phyloP scores from a whole-genome alignment of 2,797 vertebrate genomes.

The Agapornis canus region DNA sequence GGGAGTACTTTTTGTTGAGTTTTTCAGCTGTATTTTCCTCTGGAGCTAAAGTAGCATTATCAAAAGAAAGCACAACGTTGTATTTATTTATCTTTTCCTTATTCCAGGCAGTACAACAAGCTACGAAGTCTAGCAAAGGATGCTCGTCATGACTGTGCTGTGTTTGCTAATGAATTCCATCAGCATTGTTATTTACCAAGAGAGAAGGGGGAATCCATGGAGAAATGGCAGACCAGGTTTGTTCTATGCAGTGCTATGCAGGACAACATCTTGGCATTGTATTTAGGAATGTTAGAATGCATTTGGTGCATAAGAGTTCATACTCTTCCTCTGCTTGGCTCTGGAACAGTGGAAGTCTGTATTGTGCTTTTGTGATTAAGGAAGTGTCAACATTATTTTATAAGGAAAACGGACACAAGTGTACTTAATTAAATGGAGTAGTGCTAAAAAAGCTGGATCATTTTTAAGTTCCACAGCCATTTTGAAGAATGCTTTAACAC shows the following conservation, averaged over 20 bases:
- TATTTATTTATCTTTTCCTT: not conserved
- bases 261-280: not conserved
- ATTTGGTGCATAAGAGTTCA: fast-evolving
- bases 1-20: not conserved
- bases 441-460: not conserved
- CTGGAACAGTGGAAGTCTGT: not conserved
- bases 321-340: not conserved
- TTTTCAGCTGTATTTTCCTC: not conserved
- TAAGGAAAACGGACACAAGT: not conserved
- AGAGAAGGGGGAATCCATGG: slow-evolving; percentile 86
- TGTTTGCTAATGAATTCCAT: slow-evolving; percentile 96
- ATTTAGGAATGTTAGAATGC: not conserved
- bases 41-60: not conserved
- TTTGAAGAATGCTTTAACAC: not conserved
- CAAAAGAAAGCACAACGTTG: not conserved
- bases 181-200: slow-evolving; percentile 85
- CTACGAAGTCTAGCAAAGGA: slow-evolving; percentile 87
- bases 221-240: slow-evolving; percentile 93
- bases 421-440: not conserved
- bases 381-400: not conserved
- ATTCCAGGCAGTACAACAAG: slow-evolving; percentile 88
- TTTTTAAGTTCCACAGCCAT: not conserved
- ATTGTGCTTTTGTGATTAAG: not conserved
- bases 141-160: slow-evolving; percentile 86
- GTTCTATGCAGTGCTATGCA: not conserved